Evolutionary conservation across 2,797 vertebrate genomes (phyloP).

Genomic region (Helarctos malayanus): DNA sequence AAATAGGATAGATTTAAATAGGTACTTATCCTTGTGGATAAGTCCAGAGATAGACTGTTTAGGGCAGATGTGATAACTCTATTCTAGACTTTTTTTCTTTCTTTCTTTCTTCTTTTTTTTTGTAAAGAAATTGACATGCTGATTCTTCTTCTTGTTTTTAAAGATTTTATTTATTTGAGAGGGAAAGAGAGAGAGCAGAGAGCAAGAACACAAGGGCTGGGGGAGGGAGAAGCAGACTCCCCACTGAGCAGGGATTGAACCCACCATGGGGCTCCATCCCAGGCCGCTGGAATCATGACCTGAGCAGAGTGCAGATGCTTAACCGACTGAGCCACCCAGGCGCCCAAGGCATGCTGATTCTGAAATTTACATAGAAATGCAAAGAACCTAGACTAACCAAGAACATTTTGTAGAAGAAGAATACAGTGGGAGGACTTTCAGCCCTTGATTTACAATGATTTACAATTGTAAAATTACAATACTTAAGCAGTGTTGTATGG

Average conservation of each 20-base stretch:
- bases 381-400: background rate
- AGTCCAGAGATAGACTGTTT: background rate
- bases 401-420: background rate
- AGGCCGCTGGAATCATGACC: background rate
- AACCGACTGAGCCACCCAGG: background rate
- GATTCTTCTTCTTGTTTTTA: background rate
- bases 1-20: background rate
- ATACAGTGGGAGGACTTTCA: background rate
- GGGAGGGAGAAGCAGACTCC: background rate
- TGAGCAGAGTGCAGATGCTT: background rate
- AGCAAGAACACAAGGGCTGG: background rate
- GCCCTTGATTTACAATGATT: background rate
- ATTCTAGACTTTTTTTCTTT: background rate
- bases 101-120: background rate
- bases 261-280: background rate
- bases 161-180: background rate
- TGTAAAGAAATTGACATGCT: background rate
- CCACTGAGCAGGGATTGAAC: background rate
- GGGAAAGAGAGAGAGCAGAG: too few species aligned
- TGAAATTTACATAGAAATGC: background rate
- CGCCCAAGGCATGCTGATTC: background rate
- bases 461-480: background rate
- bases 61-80: background rate
- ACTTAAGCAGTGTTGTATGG: background rate
- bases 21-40: background rate